Evolutionary conservation across 2,888 invertebrate genomes (phyloP), one percentile per base, ranked within the genome.

Genomic region (Ypsolopha scabrella): DNA sequence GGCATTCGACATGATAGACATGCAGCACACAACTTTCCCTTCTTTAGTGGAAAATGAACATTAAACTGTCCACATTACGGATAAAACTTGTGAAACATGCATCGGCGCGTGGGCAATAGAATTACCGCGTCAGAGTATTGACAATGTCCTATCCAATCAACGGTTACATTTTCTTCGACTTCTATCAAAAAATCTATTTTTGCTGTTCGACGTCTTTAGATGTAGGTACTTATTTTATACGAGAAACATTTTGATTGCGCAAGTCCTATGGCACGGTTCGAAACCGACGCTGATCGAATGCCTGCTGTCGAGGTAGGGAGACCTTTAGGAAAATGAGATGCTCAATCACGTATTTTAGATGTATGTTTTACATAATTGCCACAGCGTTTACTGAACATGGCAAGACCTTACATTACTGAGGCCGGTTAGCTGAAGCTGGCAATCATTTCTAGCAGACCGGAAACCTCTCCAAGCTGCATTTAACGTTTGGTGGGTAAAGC

Each of bases 1-100:
- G 69, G 80, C 75, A 75, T 78, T 73, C 76, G 72, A 73, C 72
- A 72, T 73, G 79, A 76, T 75, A 73, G 73, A 75, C 76, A 75
- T 67, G 72, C 72, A 67, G 68, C 65, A 62, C 58, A 72, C 73
- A 75, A 81, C 82, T 82, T 83, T 83, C 82, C 75, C 78, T 76
- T 70, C 72, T 73, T 72, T 79, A 75, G 75, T 72, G 78, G 77
- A 81, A 80, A 81, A 81, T 75, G 75, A 62, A 61, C 80, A 74
- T 79, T 79, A 77, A 70, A 67, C 59, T 64, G 58, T 72, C 64
- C 60, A 60, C 59, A 65, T 67, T 74, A 75, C 70, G 71, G 72
- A 70, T 67, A 69, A 70, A 76, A 74, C 68, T 80, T 62, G 70
- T 62, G 63, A 69, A 62, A 70, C 63, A 61, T 58, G 56, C 53